A percentile compares a stretch with the other conserved stretches of the same genome.
phyloP scores from a whole-genome alignment of 2,888 invertebrate genomes.

The Xestia c-nigrum region DNA sequence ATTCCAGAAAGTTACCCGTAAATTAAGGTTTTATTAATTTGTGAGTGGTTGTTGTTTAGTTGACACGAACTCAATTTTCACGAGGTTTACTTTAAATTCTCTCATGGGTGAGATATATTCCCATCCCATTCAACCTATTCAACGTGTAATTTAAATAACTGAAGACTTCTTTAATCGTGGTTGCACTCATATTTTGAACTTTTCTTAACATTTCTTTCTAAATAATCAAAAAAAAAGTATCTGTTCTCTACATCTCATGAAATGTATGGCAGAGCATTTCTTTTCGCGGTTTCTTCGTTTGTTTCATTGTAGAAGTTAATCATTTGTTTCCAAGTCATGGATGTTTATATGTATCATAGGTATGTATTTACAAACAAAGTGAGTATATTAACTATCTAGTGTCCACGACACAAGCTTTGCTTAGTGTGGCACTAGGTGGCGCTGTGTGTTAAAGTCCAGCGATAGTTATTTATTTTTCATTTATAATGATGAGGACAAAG shows the following conservation, averaged over 20 bases:
- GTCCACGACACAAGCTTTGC: no score
- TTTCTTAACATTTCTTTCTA: neutral
- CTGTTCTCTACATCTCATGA: no score
- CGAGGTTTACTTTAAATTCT: neutral
- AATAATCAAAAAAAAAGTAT: neutral
- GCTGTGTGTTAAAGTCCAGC: no score
- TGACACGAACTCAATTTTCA: neutral
- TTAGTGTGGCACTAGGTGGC: no score
- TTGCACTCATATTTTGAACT: neutral
- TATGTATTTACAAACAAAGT: no score
- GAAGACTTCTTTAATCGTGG: neutral
- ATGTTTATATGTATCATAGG: no score
- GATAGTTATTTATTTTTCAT: no score
- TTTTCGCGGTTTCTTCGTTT: neutral
- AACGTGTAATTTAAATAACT: neutral
- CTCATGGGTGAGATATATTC: neutral
- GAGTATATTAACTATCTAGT: no score
- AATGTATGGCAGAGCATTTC: neutral
- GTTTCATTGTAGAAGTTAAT: neutral
- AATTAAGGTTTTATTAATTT: neutral
- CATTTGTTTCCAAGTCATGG: no score
- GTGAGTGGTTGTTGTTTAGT: neutral
- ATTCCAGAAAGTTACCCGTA: slow-evolving; percentile 17
- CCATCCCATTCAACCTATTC: no score
- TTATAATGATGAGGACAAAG: neutral